Conservation (phyloP, 2,888 invertebrate genomes). For the Mesodorylaimus sp. region DNA sequence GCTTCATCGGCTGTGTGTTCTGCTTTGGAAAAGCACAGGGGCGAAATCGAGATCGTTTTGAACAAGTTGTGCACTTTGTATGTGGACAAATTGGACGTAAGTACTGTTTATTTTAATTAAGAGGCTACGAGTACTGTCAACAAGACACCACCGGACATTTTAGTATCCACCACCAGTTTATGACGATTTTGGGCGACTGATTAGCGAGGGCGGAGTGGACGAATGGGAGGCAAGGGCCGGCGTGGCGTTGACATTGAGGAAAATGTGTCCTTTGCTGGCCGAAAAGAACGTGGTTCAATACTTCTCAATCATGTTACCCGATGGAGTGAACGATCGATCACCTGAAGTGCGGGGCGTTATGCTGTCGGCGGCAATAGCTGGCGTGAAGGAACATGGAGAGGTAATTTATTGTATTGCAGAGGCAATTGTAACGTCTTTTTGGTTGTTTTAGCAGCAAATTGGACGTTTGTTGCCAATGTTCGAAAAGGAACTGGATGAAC, state of each 20-base stretch:
- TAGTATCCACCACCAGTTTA: conserved; percentile 33
- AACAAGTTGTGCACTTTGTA: background rate
- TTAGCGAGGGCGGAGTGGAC: conserved; percentile 44
- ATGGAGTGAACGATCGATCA: conserved; percentile 66
- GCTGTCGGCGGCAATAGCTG: conserved; percentile 75
- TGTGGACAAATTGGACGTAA: background rate
- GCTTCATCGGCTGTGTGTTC: background rate
- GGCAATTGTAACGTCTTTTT: background rate
- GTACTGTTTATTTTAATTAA: background rate
- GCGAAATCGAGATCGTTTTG: background rate
- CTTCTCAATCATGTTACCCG: conserved; percentile 42
- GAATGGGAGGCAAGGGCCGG: conserved; percentile 77
- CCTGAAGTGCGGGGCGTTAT: conserved; percentile 58
- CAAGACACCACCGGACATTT: background rate
- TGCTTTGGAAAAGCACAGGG: background rate
- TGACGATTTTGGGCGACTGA: conserved; percentile 77
- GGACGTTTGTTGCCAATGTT: conserved; percentile 68
- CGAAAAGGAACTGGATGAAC: conserved; percentile 75
- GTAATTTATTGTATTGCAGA: conserved; percentile 31
- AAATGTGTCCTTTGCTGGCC: conserved; percentile 30
- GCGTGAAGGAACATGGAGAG: conserved; percentile 80
- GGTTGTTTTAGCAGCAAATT: conserved; percentile 7
- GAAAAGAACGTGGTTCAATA: conserved; percentile 10
- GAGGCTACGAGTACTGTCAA: no score
- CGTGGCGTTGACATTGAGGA: conserved; percentile 58